Base-by-base conservation (phyloP, 2,113 vertebrate species). In the Anoplopoma fimbria region DNA sequence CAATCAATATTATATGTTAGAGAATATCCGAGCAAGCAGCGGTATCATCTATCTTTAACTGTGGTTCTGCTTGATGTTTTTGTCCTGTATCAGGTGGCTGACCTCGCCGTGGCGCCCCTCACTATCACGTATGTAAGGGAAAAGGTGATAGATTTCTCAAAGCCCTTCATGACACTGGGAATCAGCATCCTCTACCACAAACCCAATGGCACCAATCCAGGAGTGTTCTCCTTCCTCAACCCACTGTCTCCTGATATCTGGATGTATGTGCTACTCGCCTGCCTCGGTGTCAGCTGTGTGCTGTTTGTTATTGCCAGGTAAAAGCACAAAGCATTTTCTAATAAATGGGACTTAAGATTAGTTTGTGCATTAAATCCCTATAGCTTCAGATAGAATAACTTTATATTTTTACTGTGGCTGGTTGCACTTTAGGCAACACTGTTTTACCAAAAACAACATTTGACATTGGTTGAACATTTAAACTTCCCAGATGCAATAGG, bases 301-400 rank as follows among this genome's bases (percentile, higher is more conserved):
- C 97, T 99, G 75, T 99, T 99, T 83, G 98, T 99, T 87, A 99
- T 99, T 6, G 98, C 98, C 88, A 99, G 98, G 98, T 99, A 96
- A 96, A 42, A 2, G 15, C 25, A 21, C 9, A 4, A 38, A 27
- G 21, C 5, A 62, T 58, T 74, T 69, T 49, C 2, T 12, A 21
- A 57, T 40, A 12, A 57, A 57, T 29, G 34, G 9, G 34, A 55
- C 31, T 6, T 51, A 53, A 42, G 25, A 49, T 55, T 27, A 10
- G 15, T 58, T 23, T 55, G 34, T 55, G 7, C 4, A 57, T 12
- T 9, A 33, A 34, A 51, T 19, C 23, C 9, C 19, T 49, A 23
- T 33, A 21, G 6, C 45, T 33, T 33, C 10, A 53, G 47, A 2
- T 42, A 9, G 8, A 58, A 31, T 58, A n/a, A 0, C 1, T 61